Percentiles rank a stretch among this genome's conserved stretches.
Conservation (phyloP, 2,113 vertebrate genomes). For the Epinephelus fuscoguttatus region DNA sequence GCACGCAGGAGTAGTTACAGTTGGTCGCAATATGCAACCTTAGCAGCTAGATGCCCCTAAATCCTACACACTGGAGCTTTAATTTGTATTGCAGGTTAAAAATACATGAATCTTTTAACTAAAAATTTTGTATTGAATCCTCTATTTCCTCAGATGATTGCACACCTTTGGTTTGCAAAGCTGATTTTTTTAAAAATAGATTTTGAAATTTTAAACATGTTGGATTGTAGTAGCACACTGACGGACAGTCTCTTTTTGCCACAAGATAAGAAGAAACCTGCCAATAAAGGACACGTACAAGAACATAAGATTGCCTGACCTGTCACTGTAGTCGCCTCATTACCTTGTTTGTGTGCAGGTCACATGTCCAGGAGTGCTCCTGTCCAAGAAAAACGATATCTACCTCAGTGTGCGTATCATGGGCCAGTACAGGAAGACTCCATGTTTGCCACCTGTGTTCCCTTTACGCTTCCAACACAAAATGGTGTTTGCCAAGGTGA, state of each 20-base stretch:
- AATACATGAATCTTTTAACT: too few relatives aligned
- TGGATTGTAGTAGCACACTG: not conserved
- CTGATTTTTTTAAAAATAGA: not conserved
- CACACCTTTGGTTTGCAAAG: not conserved
- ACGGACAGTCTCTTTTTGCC: not conserved
- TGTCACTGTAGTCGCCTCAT: not conserved
- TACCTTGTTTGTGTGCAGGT: constrained; percentile 83
- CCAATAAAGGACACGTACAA: not conserved
- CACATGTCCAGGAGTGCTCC: constrained; percentile 90
- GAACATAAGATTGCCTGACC: not conserved
- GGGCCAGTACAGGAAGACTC: constrained; percentile 91
- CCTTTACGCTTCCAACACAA: constrained; percentile 90
- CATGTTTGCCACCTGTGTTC: constrained; percentile 87
- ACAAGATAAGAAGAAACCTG: not conserved
- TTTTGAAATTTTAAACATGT: not conserved
- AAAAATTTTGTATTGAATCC: too few relatives aligned
- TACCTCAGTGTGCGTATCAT: constrained; percentile 92
- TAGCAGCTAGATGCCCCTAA: too few relatives aligned
- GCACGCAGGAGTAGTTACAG: too few relatives aligned
- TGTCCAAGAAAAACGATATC: constrained; percentile 87
- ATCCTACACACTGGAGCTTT: not conserved
- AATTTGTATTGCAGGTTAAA: not conserved
- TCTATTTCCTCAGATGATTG: not conserved
- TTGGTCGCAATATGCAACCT: too few relatives aligned
- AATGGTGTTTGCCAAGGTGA: constrained; percentile 94